A percentile compares a stretch with the other conserved stretches of the same genome.
Evolutionary conservation across 1,140 invertebrate species (phyloP).

Genomic region (Temnothorax longispinosus): DNA sequence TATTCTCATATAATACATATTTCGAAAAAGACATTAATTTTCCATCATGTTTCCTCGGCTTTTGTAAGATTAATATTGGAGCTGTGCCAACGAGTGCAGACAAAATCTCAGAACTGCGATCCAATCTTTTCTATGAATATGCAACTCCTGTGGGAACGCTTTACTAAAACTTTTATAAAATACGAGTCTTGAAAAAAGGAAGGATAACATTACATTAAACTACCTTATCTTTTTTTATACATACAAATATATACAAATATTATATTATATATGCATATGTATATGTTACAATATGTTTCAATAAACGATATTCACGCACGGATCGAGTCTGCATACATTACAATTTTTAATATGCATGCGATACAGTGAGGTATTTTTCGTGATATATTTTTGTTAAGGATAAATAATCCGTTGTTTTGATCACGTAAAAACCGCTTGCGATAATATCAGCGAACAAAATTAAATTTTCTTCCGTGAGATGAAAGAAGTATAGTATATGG

Average conservation of each 20-base stretch:
- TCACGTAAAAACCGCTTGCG: constrained; percentile 16
- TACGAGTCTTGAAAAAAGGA: background rate
- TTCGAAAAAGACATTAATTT: constrained; percentile 34
- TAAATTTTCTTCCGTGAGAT: constrained; percentile 55
- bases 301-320: background rate
- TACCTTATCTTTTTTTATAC: background rate
- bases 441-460: constrained; percentile 36
- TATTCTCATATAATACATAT: background rate
- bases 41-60: constrained; percentile 31
- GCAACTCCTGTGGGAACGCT: background rate
- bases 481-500: constrained; percentile 53
- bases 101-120: constrained; percentile 26
- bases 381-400: background rate
- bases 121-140: constrained; percentile 55
- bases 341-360: background rate
- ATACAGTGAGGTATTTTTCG: background rate
- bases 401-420: background rate
- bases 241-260: background rate
- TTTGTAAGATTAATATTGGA: constrained; percentile 52
- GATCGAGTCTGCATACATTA: background rate
- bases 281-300: background rate
- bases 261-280: no score
- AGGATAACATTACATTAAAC: background rate
- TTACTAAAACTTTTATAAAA: background rate
- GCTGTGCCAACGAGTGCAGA: constrained; percentile 32